Evolutionary conservation across 1,140 invertebrate genomes (phyloP).

Genomic region (Drosophila equinoxialis): DNA sequence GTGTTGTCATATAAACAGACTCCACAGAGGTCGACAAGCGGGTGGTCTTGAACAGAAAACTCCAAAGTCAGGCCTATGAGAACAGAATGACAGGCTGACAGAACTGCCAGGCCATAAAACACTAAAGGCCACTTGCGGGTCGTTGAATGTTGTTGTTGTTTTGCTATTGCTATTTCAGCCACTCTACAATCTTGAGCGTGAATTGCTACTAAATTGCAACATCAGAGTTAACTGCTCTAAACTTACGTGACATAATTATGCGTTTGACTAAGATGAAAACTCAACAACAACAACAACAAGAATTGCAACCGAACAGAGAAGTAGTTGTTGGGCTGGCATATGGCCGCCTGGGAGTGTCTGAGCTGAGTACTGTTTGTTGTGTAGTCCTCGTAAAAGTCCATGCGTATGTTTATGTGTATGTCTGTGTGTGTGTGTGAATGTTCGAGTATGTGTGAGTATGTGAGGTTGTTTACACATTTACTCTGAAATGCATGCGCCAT

Average conservation of each 20-base stretch:
- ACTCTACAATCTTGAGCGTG: slow-evolving; percentile 63
- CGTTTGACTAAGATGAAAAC: slow-evolving; percentile 69
- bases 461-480: slow-evolving; percentile 70
- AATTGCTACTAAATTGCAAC: slow-evolving; percentile 77
- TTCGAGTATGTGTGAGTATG: slow-evolving; percentile 35
- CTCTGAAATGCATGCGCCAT: slow-evolving; percentile 73
- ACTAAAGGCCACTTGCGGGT: slow-evolving; percentile 59
- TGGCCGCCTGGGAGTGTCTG: slow-evolving; percentile 51
- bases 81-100: slow-evolving; percentile 51
- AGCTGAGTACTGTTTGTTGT: slow-evolving; percentile 30
- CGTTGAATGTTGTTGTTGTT: slow-evolving; percentile 17
- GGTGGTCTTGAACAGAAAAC: background rate
- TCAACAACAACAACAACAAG: slow-evolving; percentile 48
- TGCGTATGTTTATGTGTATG: background rate
- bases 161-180: slow-evolving; percentile 5
- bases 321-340: slow-evolving; percentile 46
- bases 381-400: slow-evolving; percentile 13
- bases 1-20: slow-evolving; percentile 66
- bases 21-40: slow-evolving; percentile 3
- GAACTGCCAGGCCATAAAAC: slow-evolving; percentile 42
- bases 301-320: background rate
- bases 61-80: slow-evolving; percentile 27
- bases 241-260: slow-evolving; percentile 82
- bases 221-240: slow-evolving; percentile 78
- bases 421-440: slow-evolving; percentile 15